Evolutionary conservation across 2,888 invertebrate species (phyloP).

Genomic region (Alloplasta piceator): DNA sequence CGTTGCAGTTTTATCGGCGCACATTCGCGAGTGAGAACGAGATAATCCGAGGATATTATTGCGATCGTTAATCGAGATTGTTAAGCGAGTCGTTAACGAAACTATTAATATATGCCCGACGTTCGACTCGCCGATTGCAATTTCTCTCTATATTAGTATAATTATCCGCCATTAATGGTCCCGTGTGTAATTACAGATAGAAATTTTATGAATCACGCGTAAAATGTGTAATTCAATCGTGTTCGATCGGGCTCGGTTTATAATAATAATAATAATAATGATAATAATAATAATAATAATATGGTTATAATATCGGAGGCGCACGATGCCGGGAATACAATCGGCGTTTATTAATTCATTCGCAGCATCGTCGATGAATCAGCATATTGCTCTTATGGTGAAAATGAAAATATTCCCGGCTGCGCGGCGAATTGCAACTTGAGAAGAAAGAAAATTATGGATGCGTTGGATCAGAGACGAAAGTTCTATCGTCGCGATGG

Average conservation of each 20-base stretch:
- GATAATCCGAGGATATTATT: slow-evolving; percentile 33
- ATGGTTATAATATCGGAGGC: no score
- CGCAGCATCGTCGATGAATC: slow-evolving; percentile 55
- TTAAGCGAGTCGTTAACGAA: slow-evolving; percentile 46
- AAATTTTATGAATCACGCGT: slow-evolving; percentile 55
- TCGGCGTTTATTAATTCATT: slow-evolving; percentile 56
- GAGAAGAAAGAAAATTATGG: slow-evolving; percentile 19
- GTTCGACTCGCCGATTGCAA: slow-evolving; percentile 34
- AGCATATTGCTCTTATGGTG: slow-evolving; percentile 24
- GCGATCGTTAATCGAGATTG: slow-evolving; percentile 57
- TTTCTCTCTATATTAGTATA: slow-evolving; percentile 35
- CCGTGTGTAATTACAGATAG: slow-evolving; percentile 39
- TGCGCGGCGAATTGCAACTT: slow-evolving; percentile 15
- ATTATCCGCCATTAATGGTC: slow-evolving; percentile 53
- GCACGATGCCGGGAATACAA: slow-evolving; percentile 21
- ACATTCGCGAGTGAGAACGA: slow-evolving; percentile 8
- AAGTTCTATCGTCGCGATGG: slow-evolving; percentile 39
- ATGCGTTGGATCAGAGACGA: slow-evolving; percentile 15
- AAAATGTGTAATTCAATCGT: slow-evolving; percentile 1
- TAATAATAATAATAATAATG: no score
- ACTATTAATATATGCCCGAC: slow-evolving; percentile 30
- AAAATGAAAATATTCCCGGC: slow-evolving; percentile 14
- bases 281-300: no score
- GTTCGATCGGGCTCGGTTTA: not conserved
- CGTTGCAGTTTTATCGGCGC: not conserved